Base-by-base conservation (phyloP, 2,888 invertebrate genomes). In the Augochlorella aurata region DNA sequence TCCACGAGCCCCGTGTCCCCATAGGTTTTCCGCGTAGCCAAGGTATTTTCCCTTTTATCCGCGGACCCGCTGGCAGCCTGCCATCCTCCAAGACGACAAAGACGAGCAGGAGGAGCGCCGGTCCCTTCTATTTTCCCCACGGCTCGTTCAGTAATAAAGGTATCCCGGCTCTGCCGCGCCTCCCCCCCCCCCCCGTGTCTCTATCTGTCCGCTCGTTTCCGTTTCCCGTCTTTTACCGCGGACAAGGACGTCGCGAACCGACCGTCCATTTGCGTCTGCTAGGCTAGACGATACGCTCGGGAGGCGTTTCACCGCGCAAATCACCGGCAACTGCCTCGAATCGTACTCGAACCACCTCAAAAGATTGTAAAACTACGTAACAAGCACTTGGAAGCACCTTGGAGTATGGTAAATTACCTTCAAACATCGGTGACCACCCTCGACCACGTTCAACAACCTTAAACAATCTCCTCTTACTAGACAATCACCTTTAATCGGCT, bases 191-290 rank as follows among this genome's bases (percentile, higher is more conserved):
- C 65, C 21, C 63, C 38, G 77, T 71, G 71, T 72, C 61, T 72
- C 79, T 45, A 71, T 79, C 61, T 54, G 75, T 77, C 61, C 61
- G 67, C 71, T 77, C 80, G 82, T 77, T 82, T 80, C 76, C 82
- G 75, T 81, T 77, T 79, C 50, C 72, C 71, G 61, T 71, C 77
- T 66, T 82, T 71, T 76, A 68, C 79, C 77, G 29, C 21, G 63
- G 70, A 71, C 83, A 63, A 44, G 44, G 79, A 79, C 78, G 69
- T 78, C 68, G 79, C 82, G 73, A 83, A 87, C 81, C 81, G 87
- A 84, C 58, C 75, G 82, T 84, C 84, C 85, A 84, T 87, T 88
- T 84, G 81, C 66, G 82, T 75, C 82, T 74, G 82, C 85, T 86
- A 83, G 75, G 81, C 71, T 16, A 74, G 78, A 81, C 82, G 78